Conservation (phyloP, 2,888 invertebrate genomes). For the Tyria jacobaeae region DNA sequence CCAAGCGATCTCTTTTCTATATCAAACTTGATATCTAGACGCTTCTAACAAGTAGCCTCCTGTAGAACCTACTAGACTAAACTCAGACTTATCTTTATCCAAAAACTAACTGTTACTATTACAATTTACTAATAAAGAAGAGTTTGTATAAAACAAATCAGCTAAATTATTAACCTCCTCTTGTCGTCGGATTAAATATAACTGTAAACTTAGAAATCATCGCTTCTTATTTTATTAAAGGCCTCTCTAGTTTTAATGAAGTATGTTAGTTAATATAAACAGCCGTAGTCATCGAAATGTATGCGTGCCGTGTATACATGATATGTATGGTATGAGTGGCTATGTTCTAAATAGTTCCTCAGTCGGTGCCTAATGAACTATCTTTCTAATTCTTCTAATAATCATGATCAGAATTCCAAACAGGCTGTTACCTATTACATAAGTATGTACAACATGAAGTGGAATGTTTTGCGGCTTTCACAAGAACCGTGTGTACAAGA, state of each 20-base stretch:
- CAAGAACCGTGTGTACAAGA: constrained; percentile 42
- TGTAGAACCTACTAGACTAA: too few relatives aligned
- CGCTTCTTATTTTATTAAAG: neutral
- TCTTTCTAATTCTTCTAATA: constrained; percentile 50
- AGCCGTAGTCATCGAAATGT: neutral
- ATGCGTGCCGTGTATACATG: neutral
- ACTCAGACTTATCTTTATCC: too few relatives aligned
- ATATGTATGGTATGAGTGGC: neutral
- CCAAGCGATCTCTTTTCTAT: too few relatives aligned
- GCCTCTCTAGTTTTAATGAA: neutral
- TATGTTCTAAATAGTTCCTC: constrained; percentile 8
- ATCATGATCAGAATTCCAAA: constrained; percentile 47
- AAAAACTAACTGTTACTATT: too few relatives aligned
- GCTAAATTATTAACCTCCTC: too few relatives aligned
- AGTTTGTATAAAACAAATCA: too few relatives aligned
- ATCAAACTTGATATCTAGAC: too few relatives aligned
- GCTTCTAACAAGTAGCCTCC: too few relatives aligned
- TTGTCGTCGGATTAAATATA: neutral
- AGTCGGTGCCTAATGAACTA: constrained; percentile 40
- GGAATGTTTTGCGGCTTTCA: constrained; percentile 46
- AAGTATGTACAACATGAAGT: constrained; percentile 23
- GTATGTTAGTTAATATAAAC: neutral
- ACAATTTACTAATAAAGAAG: too few relatives aligned
- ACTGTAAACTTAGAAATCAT: neutral
- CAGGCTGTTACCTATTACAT: constrained; percentile 24